A percentile compares a stretch with the other conserved stretches of the same genome.
phyloP scores from a whole-genome alignment of 2,888 invertebrate species.

The Xestia c-nigrum region DNA sequence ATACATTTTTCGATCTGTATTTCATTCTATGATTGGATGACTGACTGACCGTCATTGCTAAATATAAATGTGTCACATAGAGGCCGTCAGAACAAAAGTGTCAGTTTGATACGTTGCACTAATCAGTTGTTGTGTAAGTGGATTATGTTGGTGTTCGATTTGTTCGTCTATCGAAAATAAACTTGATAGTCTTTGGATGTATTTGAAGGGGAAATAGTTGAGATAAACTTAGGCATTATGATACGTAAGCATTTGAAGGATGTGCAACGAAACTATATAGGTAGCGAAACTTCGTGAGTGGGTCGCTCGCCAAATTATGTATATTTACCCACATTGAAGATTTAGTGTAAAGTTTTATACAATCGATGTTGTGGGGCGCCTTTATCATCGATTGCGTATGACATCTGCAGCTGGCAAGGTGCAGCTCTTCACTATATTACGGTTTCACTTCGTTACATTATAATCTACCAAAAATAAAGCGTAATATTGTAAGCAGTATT shows the following conservation, averaged over 20 bases:
- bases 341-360: not conserved
- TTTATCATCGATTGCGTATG: too few species aligned
- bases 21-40: not conserved
- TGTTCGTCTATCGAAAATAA: not conserved
- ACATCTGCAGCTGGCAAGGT: not conserved
- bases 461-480: too few species aligned
- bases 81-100: not conserved
- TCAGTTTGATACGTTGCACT: not conserved
- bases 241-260: not conserved
- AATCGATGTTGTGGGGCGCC: not conserved
- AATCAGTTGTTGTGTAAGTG: not conserved
- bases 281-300: too few species aligned
- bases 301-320: not conserved
- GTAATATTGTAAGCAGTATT: too few species aligned
- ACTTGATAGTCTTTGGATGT: not conserved
- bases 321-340: not conserved
- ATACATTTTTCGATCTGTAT: not conserved
- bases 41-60: not conserved
- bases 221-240: too few species aligned
- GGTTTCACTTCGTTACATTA: too few species aligned
- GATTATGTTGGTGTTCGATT: not conserved
- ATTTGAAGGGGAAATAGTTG: too few species aligned
- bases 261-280: not conserved
- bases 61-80: too few species aligned
- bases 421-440: too few species aligned